Evolutionary conservation across 2,113 vertebrate genomes (phyloP), one percentile per base, ranked within the genome.

Genomic region (Centropristis striata): DNA sequence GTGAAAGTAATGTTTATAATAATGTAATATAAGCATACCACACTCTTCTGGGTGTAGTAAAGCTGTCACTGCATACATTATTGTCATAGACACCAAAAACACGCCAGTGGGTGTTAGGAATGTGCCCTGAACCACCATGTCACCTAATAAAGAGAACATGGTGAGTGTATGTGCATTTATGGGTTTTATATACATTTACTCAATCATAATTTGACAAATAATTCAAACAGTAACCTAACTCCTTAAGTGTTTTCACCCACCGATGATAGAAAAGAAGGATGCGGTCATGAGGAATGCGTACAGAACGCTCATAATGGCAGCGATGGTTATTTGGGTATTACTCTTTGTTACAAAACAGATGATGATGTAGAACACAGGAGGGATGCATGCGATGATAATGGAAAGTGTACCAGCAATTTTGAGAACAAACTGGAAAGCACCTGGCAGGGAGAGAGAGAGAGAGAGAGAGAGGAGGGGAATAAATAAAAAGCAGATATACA

Each of bases 211-310:
- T 27, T 21, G 0, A 7, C 39, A 51, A 23, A 67, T n/a, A 23
- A 57, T 2, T 12, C 10, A 18, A 0, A 41, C 8, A 54, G n/a
- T 15, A 49, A 60, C 5, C 53, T 6, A 42, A 32, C 8, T 50
- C 6, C 47, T 32, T 58, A 55, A 57, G 21, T 36, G 1, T 36
- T 16, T 65, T 16, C 42, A 88, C 93, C 67, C 76, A 95, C 95
- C 95, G 13, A 96, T 94, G 70, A 96, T 96, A 23, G 94, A 92
- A 69, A 96, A 94, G 6, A 96, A 81, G 13, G 95, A 95, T 13
- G 94, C 95, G 3, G 94, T 95, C 95, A 96, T 96, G 46, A 96
- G 92, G 84, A 96, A 96, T 1, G 95, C 95, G 5, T 96, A 96
- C 0, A 96, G 54, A 28, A 96, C 79, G 53, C 95, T 96, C 84